Evolutionary conservation across 2,888 invertebrate genomes (phyloP).

Genomic region (Ceraclea dissimilis): DNA sequence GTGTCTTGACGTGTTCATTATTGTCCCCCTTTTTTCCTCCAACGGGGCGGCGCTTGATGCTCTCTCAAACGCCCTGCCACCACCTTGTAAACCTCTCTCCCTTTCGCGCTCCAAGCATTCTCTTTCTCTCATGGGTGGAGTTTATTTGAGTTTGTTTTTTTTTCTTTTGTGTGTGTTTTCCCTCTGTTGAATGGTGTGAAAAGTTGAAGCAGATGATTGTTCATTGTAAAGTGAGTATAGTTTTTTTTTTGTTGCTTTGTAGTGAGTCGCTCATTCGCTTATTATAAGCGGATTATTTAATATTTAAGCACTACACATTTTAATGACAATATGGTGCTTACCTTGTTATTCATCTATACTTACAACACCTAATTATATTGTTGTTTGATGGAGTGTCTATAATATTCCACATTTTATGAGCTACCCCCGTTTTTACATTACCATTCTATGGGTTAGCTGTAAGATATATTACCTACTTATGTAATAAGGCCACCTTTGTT

Average conservation of each 20-base stretch:
- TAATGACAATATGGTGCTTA: neutral
- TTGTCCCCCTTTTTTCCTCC: conserved; percentile 7
- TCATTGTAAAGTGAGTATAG: conserved; percentile 35
- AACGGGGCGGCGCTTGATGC: conserved; percentile 11
- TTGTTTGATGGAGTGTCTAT: no score
- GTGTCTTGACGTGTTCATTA: conserved; percentile 3
- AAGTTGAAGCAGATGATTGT: conserved; percentile 39
- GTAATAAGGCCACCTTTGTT: no score
- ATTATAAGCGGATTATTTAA: neutral
- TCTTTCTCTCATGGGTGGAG: neutral
- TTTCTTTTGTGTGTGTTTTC: neutral
- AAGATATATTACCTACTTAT: no score
- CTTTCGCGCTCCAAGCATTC: neutral
- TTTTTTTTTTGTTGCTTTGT: conserved; percentile 14
- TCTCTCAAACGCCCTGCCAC: neutral
- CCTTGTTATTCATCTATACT: no score
- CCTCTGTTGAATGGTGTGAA: conserved; percentile 32
- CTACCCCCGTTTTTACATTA: no score
- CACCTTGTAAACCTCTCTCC: neutral
- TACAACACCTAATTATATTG: no score
- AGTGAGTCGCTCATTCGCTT: neutral
- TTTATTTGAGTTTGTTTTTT: neutral
- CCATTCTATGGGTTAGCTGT: no score
- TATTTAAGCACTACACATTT: no score
- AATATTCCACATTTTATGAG: no score